phyloP scores from a whole-genome alignment of 2,888 invertebrate genomes.

The Dyspetes luteomarginatus region DNA sequence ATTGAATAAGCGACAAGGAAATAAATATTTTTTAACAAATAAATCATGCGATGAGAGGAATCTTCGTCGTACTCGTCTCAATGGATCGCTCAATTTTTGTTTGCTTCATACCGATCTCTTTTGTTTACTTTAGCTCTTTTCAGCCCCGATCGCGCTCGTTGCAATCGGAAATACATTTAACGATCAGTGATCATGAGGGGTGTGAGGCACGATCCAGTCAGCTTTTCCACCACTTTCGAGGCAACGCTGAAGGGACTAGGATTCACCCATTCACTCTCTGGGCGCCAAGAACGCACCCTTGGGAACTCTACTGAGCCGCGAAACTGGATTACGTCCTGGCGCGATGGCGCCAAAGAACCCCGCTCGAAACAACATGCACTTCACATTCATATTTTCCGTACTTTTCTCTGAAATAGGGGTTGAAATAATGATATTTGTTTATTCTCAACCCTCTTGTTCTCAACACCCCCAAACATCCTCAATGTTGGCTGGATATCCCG shows the following conservation, averaged over 20 bases:
- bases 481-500: background rate
- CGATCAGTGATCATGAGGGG: background rate
- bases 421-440: background rate
- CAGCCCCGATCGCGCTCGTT: background rate
- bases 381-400: background rate
- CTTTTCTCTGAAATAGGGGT: background rate
- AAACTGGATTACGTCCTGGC: conserved; percentile 28
- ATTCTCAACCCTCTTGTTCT: background rate
- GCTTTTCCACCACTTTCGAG: conserved; percentile 10
- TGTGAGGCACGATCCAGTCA: background rate
- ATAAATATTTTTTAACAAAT: too few species aligned
- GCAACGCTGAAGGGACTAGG: conserved; percentile 2
- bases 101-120: background rate
- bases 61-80: too few species aligned
- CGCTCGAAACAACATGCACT: background rate
- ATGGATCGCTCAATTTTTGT: background rate
- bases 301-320: background rate
- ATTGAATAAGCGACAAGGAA: too few species aligned
- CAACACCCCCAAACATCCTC: background rate
- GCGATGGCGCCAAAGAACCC: background rate
- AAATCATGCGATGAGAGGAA: too few species aligned
- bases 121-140: background rate
- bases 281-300: conserved; percentile 6
- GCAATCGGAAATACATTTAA: conserved; percentile 8
- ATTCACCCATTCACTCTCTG: conserved; percentile 5